Evolutionary conservation across 2,113 vertebrate genomes (phyloP), one percentile per base, ranked within the genome.

Genomic region (Erpornis zantholeuca): DNA sequence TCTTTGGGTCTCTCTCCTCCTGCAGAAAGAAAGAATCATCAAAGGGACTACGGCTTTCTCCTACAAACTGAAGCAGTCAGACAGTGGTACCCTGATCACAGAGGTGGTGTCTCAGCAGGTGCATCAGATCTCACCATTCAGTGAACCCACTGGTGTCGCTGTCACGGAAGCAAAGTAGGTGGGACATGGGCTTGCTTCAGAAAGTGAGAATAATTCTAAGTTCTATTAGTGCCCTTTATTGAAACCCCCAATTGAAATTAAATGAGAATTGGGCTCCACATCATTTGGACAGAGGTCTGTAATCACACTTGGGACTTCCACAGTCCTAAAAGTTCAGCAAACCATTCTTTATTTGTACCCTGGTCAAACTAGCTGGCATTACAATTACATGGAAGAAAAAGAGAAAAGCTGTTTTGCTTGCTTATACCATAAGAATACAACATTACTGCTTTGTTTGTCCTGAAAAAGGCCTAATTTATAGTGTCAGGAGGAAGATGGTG

Each of bases 101-200:
- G 96, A 99, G 72, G 98, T 94, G 28, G 82, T n/a, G 6, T 98
- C 98, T 2, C 91, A 97, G 84, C 98, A 99, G 94, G 57, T 98
- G 17, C 97, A 98, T 80, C 97, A 98, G 86, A 98, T 98, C 85
- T 97, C 98, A 35, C 98, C 97, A 6, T 91, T 99, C 92, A 95
- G 69, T 77, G 98, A 98, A 89, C 92, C 86, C 17, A 95, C 97
- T 0, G 98, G 98, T n/a, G 97, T 98, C 71, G 98, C 98, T 44
- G 83, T 98, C 78, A 98, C 92, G 66, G 97, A 98, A 93, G 98
- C 98, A 68, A 98, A 94, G 99, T 99, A 97, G 71, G 97, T 63
- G 59, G 56, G 25, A 65, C 12, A 9, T 2, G 9, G n/a, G 45
- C 14, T 88, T 80, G 28, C 27, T 60, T 54, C 49, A 71, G 15